Percentiles rank a stretch among this genome's conserved stretches.
Evolutionary conservation across 2,888 invertebrate species (phyloP).

Genomic region (Chaitophorus viminalis): DNA sequence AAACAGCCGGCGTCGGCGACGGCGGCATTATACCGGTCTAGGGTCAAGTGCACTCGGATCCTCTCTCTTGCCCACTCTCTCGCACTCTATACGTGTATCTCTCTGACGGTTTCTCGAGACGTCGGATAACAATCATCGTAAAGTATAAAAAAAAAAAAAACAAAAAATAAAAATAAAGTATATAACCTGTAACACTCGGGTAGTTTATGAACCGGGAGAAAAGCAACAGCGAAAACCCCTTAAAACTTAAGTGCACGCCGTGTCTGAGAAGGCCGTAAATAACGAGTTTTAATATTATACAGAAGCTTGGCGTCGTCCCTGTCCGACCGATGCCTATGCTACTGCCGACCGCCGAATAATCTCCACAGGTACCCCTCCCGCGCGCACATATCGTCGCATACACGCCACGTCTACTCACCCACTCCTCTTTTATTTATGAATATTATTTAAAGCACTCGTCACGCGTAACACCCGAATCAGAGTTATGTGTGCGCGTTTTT

Average conservation of each 20-base stretch:
- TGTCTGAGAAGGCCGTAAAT: constrained; percentile 46
- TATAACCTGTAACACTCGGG: constrained; percentile 11
- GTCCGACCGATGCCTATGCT: constrained; percentile 7
- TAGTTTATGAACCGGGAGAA: constrained; percentile 53
- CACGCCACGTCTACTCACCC: neutral
- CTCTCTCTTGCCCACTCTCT: neutral
- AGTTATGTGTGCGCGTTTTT: neutral
- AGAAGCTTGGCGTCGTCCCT: constrained; percentile 26
- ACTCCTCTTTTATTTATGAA: too few relatives aligned
- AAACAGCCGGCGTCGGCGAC: too few relatives aligned
- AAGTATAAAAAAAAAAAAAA: constrained; percentile 8
- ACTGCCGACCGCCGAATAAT: constrained; percentile 1
- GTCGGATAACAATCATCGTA: constrained; percentile 44
- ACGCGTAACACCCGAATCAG: too few relatives aligned
- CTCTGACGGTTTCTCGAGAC: neutral
- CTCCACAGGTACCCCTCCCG: constrained; percentile 18
- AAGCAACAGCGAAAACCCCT: constrained; percentile 61
- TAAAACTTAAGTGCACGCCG: constrained; percentile 53
- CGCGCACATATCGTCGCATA: neutral
- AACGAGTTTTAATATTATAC: constrained; percentile 50
- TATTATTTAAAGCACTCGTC: neutral
- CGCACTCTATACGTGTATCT: neutral
- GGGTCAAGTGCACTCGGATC: constrained; percentile 29
- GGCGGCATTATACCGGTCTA: neutral
- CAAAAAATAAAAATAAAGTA: too few relatives aligned